Base-by-base conservation (phyloP, 2,888 invertebrate genomes). In the Perithous albicinctus region DNA sequence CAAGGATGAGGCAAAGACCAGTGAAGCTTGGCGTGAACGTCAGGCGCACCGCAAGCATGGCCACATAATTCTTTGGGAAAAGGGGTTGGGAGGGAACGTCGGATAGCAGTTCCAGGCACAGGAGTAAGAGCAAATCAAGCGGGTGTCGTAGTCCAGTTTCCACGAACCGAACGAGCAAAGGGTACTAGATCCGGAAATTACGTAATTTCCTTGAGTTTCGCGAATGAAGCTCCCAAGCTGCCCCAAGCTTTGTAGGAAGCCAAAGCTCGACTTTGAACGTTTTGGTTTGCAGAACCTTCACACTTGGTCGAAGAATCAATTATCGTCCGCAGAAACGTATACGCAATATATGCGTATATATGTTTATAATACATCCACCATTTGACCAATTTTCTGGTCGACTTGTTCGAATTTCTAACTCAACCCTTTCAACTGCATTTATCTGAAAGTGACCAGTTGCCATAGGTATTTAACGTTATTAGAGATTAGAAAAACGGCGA, bases 121-220 rank as follows among this genome's bases (percentile, higher is more conserved):
- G 59, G 32, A 18, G 15, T 18, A 35, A 35, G 59, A 59, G 59
- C 59, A 32, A 59, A 59, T 59, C 59, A 59, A 35, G 59, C 32
- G 54, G 54, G 56, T 66, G 41, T 61, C 59, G 32, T 23, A 67
- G 67, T 69, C 74, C 74, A 29, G 69, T 61, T 80, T 69, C 54
- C 79, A 69, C 64, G 69, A 66, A 72, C 77, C 80, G 67, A 74
- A 70, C 72, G 80, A 67, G 59, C 72, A 66, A 77, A 77, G 64
- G 77, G 67, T 69, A 54, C 74, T 69, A 63, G 74, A 75, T 83
- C 84, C 88, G 91, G 91, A 91, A 90, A 91, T 91, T 90, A 89
- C 85, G 86, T 90, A 88, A 91, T 91, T 91, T 91, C 91, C 91
- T 86, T 81, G 80, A 83, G 87, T 89, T 89, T 85, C 86, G 73